Evolutionary conservation across 2,797 vertebrate genomes (phyloP).

Genomic region (Glossophaga mutica): DNA sequence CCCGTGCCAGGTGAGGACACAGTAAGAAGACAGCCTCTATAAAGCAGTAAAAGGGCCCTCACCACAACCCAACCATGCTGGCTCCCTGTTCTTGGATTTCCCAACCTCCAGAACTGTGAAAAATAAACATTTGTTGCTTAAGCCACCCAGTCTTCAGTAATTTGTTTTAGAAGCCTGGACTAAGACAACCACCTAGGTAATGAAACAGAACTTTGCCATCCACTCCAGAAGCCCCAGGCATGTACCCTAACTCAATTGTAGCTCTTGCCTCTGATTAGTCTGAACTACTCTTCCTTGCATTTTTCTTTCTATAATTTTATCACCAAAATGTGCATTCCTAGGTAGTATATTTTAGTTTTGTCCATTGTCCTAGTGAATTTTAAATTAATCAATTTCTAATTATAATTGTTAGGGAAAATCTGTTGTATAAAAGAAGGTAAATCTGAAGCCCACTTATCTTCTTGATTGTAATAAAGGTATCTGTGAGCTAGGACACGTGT

Average conservation of each 20-base stretch:
- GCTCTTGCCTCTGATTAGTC: neutral
- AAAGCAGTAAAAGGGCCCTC: neutral
- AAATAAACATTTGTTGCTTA: neutral
- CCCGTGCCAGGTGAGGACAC: neutral
- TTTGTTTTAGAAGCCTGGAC: neutral
- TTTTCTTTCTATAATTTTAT: conserved; percentile 1
- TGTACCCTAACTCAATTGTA: neutral
- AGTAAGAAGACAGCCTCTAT: neutral
- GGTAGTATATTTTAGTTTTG: neutral
- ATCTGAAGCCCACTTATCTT: neutral
- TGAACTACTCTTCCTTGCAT: neutral
- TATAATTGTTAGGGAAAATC: neutral
- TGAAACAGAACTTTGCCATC: neutral
- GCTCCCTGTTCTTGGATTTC: neutral
- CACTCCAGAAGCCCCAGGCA: neutral
- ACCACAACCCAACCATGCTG: neutral
- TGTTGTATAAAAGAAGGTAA: neutral
- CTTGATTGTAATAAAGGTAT: neutral
- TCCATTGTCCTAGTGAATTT: neutral
- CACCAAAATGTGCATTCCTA: neutral
- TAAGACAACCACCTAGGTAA: neutral
- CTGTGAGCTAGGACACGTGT: neutral
- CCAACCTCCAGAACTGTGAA: neutral
- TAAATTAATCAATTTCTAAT: neutral
- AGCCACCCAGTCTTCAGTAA: neutral